Percentiles rank a stretch among this genome's conserved stretches.
These are phyloP conservation scores for Episyrphus balteatus DNA, from an alignment of 1,140 invertebrate species.

Conservation along the genomic window DNA sequence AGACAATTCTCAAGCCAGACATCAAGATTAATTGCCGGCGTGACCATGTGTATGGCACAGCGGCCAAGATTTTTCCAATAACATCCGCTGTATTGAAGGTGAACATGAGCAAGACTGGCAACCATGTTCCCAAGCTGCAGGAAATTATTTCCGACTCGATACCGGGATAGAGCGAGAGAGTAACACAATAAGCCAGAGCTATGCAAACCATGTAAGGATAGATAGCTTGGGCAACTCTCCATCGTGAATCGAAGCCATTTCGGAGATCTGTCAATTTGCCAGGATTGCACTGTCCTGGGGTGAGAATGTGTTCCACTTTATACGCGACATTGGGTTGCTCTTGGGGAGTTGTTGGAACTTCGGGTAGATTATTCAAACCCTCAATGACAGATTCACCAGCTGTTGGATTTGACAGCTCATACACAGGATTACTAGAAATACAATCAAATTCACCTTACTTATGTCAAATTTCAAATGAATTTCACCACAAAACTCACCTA, in stretches of 20 bases:
- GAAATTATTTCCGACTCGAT: conserved; percentile 79
- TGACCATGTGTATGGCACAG: conserved; percentile 69
- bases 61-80: conserved; percentile 73
- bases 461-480: conserved; percentile 19
- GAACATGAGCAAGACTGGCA: conserved; percentile 84
- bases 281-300: conserved; percentile 42
- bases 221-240: conserved; percentile 66
- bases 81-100: conserved; percentile 78
- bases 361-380: conserved; percentile 29
- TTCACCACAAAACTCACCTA: neutral
- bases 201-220: conserved; percentile 86
- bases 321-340: conserved; percentile 42
- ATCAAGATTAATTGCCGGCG: conserved; percentile 59
- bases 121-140: conserved; percentile 72
- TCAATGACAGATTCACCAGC: conserved; percentile 39
- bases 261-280: conserved; percentile 36
- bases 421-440: conserved; percentile 66
- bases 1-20: conserved; percentile 52
- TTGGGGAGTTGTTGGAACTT: conserved; percentile 31
- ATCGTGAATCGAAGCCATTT: conserved; percentile 53
- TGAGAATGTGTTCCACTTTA: conserved; percentile 72
- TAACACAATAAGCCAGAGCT: conserved; percentile 75
- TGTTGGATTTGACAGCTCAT: conserved; percentile 55
- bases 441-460: conserved; percentile 29
- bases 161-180: conserved; percentile 77